Percentiles rank a stretch among this genome's conserved stretches.
phyloP scores from a whole-genome alignment of 1,140 invertebrate genomes.

The Oedothorax gibbosus region DNA sequence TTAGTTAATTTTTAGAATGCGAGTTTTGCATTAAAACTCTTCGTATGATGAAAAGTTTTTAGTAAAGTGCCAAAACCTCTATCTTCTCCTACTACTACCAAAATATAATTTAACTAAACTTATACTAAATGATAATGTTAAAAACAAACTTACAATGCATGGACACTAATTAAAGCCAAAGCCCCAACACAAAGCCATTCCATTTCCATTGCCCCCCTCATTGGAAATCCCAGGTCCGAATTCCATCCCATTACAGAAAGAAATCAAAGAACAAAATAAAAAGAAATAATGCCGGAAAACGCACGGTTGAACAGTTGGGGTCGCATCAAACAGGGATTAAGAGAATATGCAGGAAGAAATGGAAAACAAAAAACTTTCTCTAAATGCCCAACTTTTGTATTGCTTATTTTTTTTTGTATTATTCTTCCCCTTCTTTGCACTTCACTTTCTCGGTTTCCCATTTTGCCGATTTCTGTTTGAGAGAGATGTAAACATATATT shows the following conservation, averaged over 20 bases:
- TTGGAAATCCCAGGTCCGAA: background rate
- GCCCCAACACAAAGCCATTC: background rate
- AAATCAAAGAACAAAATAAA: background rate
- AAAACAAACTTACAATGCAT: no score
- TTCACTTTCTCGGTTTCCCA: background rate
- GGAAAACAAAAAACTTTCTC: constrained; percentile 18
- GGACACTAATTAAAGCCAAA: background rate
- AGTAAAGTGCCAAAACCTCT: no score
- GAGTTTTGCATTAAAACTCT: no score
- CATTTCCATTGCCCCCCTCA: constrained; percentile 11
- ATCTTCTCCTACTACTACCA: no score
- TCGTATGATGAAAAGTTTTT: no score
- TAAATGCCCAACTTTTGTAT: constrained; percentile 20
- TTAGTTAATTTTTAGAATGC: no score
- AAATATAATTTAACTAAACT: no score
- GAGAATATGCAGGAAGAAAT: background rate
- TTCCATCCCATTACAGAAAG: background rate
- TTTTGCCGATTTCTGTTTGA: no score
- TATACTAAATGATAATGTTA: no score
- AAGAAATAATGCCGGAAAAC: constrained; percentile 7
- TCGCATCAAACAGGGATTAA: constrained; percentile 42
- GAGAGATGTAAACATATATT: no score
- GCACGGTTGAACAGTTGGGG: background rate
- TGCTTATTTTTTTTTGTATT: constrained; percentile 3
- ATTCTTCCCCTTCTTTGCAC: background rate